These are phyloP conservation scores for Leptodactylus fallax DNA, from an alignment of 2,797 vertebrate species.

Conservation along the genomic window DNA sequence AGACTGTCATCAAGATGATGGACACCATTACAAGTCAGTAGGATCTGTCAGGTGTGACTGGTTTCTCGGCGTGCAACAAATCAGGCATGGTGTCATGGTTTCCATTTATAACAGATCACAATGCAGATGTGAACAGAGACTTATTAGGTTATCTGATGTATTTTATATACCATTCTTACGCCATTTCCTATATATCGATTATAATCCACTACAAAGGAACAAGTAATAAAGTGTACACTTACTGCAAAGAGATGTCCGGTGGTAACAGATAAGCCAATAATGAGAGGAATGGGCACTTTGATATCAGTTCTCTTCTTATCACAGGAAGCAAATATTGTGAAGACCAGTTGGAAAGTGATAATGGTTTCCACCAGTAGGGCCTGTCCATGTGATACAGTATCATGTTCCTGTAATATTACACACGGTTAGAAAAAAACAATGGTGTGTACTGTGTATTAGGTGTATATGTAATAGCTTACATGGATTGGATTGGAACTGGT, in stretches of 20 bases:
- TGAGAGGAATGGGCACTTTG: constrained; percentile 60
- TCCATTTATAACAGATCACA: neutral
- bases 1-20: neutral
- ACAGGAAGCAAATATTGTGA: constrained; percentile 63
- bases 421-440: neutral
- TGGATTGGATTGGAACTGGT: too few species aligned
- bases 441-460: neutral
- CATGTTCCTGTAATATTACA: constrained; percentile 43
- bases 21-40: neutral
- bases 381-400: constrained; percentile 41
- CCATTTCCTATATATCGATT: neutral
- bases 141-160: too few species aligned
- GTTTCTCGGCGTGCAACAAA: too few species aligned
- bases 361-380: constrained; percentile 59
- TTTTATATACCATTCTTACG: neutral
- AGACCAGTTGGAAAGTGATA: constrained; percentile 62
- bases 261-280: constrained; percentile 59
- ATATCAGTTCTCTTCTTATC: constrained; percentile 59
- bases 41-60: too few species aligned
- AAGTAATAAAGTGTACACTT: constrained; percentile 17
- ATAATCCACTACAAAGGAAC: neutral
- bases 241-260: constrained; percentile 63
- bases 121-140: neutral
- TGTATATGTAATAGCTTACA: too few species aligned
- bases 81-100: neutral